phyloP scores from a whole-genome alignment of 2,888 invertebrate species.

The Ligdia adustata region DNA sequence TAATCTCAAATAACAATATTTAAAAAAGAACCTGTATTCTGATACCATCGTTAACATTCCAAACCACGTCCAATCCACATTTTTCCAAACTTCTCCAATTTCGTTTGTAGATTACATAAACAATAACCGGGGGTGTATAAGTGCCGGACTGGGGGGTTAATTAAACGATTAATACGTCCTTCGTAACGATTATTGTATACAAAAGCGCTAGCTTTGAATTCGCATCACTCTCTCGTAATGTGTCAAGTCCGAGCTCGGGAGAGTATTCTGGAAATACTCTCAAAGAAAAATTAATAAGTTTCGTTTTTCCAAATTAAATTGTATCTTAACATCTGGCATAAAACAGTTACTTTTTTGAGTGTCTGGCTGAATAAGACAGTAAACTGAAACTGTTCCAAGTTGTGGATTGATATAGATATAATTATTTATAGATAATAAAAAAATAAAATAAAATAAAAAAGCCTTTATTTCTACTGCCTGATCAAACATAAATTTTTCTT shows the following conservation, averaged over 20 bases:
- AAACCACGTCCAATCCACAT: conserved; percentile 30
- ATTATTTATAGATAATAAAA: no score
- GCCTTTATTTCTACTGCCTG: no score
- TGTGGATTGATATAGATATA: no score
- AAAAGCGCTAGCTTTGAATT: conserved; percentile 78
- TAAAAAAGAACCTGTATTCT: conserved; percentile 2
- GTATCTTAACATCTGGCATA: no score
- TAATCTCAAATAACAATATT: neutral
- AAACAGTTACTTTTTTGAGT: no score
- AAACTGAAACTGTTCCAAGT: no score
- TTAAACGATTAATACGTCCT: conserved; percentile 80
- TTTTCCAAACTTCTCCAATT: conserved; percentile 67
- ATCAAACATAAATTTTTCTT: no score
- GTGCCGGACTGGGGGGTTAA: conserved; percentile 67
- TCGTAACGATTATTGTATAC: conserved; percentile 78
- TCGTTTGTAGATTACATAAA: conserved; percentile 66
- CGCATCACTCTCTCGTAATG: conserved; percentile 81
- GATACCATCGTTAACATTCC: conserved; percentile 36
- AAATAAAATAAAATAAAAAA: no score
- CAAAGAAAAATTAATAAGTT: neutral
- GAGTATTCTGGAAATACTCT: conserved; percentile 57
- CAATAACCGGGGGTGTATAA: conserved; percentile 59
- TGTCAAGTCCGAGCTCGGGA: conserved; percentile 60
- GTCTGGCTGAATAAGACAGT: no score
- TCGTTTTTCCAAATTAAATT: no score